phyloP scores from a whole-genome alignment of 2,888 invertebrate genomes.

The Ischnura elegans region DNA sequence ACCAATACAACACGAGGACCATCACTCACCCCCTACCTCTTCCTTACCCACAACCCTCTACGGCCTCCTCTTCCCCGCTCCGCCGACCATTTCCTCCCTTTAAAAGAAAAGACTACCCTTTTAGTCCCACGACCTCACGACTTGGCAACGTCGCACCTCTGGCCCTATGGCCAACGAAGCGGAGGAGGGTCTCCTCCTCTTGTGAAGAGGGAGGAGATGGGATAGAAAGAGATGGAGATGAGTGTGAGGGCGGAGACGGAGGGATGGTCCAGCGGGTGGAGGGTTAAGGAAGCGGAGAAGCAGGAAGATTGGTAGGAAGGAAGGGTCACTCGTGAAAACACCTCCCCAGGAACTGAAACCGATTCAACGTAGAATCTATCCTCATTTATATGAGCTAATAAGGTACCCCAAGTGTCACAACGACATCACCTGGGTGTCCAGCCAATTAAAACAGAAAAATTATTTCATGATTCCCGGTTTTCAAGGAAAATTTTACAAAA shows the following conservation, averaged over 20 bases:
- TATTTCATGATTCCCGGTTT: too few species aligned
- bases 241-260: not conserved
- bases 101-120: not conserved
- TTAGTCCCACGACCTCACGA: not conserved
- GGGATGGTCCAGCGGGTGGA: not conserved
- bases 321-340: not conserved
- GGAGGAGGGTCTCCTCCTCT: not conserved
- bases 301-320: not conserved
- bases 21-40: not conserved
- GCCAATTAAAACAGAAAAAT: too few species aligned
- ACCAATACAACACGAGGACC: not conserved
- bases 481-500: too few species aligned
- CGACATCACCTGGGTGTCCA: too few species aligned
- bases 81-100: not conserved
- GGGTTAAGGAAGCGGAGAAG: not conserved
- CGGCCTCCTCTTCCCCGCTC: not conserved
- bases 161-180: not conserved
- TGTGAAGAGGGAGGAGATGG: not conserved
- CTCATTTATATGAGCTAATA: too few species aligned
- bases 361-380: too few species aligned
- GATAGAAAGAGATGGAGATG: not conserved
- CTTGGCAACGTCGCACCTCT: conserved; percentile 26
- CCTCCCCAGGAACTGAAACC: too few species aligned
- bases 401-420: too few species aligned
- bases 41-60: not conserved